phyloP scores from a whole-genome alignment of 2,888 invertebrate species.

The Congeria kusceri region DNA sequence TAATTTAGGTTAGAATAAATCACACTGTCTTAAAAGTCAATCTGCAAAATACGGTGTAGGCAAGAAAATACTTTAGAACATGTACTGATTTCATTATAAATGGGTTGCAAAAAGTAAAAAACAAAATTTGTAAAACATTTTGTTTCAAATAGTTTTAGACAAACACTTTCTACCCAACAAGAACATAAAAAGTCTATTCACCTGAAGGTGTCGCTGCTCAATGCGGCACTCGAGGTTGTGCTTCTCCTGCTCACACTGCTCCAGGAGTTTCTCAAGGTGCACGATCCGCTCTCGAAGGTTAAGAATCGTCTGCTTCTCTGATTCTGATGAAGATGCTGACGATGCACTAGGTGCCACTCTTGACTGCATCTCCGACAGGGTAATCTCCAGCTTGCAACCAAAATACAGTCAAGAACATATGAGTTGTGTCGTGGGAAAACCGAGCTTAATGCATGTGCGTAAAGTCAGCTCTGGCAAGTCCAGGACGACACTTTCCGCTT shows the following conservation, averaged over 20 bases:
- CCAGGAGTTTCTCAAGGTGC: conserved; percentile 74
- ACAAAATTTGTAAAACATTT: too few relatives aligned
- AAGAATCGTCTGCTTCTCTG: conserved; percentile 64
- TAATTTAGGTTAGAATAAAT: too few relatives aligned
- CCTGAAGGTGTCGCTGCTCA: conserved; percentile 82
- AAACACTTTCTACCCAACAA: too few relatives aligned
- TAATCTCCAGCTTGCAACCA: conserved; percentile 31
- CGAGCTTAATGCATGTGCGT: not conserved
- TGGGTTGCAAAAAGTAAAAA: too few relatives aligned
- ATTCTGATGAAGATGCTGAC: conserved; percentile 39
- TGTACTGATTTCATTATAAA: too few relatives aligned
- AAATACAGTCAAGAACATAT: not conserved
- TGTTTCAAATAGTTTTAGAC: too few relatives aligned
- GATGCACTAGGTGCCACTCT: conserved; percentile 17
- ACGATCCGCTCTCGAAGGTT: conserved; percentile 77
- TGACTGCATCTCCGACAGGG: conserved; percentile 34
- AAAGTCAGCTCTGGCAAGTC: not conserved
- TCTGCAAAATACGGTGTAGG: too few relatives aligned
- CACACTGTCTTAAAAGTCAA: too few relatives aligned
- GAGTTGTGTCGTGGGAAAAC: not conserved
- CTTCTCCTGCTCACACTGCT: conserved; percentile 74
- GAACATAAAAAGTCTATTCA: conserved; percentile 36
- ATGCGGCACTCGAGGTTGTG: conserved; percentile 78
- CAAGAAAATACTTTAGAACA: too few relatives aligned
- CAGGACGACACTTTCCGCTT: not conserved